These are phyloP conservation scores for Canis aureus DNA, from an alignment of 2,113 vertebrate genomes.

Conservation along the genomic window DNA sequence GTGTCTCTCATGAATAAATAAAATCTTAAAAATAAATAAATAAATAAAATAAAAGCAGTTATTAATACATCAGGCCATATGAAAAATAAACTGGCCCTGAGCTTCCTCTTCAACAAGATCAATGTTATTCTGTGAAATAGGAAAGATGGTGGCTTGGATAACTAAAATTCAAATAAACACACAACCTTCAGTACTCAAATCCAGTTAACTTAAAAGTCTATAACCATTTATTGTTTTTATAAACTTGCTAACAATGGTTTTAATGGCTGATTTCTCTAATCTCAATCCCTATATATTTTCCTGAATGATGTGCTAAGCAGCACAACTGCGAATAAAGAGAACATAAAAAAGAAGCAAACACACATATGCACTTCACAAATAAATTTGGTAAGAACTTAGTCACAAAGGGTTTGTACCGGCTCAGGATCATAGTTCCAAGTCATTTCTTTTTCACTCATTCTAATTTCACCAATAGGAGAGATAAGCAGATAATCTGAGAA, in stretches of 20 bases:
- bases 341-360: background rate
- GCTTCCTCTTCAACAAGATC: constrained; percentile 39
- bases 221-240: background rate
- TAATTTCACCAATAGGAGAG: constrained; percentile 43
- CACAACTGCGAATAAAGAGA: background rate
- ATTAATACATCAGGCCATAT: constrained; percentile 1
- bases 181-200: background rate
- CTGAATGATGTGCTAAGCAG: constrained; percentile 35
- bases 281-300: background rate
- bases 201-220: constrained; percentile 6
- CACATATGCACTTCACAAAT: background rate
- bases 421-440: background rate
- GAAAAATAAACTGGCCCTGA: constrained; percentile 20
- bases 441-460: background rate
- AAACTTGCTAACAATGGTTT: background rate
- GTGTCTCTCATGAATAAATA: too few species aligned
- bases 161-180: constrained; percentile 47
- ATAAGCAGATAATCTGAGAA: background rate
- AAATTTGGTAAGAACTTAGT: background rate
- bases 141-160: background rate
- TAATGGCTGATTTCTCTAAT: constrained; percentile 19
- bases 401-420: background rate
- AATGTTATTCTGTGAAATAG: background rate
- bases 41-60: background rate
- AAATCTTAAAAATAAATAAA: too few species aligned